phyloP scores from a whole-genome alignment of 2,888 invertebrate species.

The Zonitis immaculata region DNA sequence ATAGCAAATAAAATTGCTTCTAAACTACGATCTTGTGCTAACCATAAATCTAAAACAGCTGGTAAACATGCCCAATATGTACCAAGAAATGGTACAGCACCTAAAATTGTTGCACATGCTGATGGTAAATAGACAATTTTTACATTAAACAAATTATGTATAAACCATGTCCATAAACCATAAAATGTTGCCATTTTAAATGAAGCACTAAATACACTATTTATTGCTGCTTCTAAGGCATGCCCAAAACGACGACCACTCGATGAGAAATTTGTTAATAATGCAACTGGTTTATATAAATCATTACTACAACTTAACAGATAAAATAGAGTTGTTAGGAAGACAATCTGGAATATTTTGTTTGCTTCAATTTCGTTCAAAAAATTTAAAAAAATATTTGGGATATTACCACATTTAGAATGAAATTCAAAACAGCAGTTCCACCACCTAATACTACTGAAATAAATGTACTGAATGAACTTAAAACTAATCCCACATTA shows the following conservation, averaged over 20 bases:
- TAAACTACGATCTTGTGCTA: conserved; percentile 80
- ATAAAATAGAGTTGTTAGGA: conserved; percentile 95
- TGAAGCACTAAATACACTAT: conserved; percentile 93
- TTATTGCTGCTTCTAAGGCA: conserved; percentile 81
- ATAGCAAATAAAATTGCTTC: conserved; percentile 76
- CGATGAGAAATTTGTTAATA: conserved; percentile 77
- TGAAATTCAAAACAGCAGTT: conserved; percentile 83
- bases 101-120: conserved; percentile 86
- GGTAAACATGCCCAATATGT: conserved; percentile 95
- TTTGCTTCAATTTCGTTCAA: no score
- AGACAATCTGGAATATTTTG: conserved; percentile 71
- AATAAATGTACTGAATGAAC: conserved; percentile 79
- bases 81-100: conserved; percentile 93
- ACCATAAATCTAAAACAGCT: conserved; percentile 91
- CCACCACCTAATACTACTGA: conserved; percentile 85
- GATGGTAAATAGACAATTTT: conserved; percentile 95
- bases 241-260: conserved; percentile 74
- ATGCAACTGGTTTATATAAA: conserved; percentile 89
- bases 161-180: conserved; percentile 97
- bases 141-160: conserved; percentile 90
- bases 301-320: conserved; percentile 80
- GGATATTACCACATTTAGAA: conserved; percentile 79
- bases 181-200: conserved; percentile 97
- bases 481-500: conserved; percentile 81
- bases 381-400: no score